phyloP scores from a whole-genome alignment of 2,113 vertebrate species.

The Callipepla squamata region DNA sequence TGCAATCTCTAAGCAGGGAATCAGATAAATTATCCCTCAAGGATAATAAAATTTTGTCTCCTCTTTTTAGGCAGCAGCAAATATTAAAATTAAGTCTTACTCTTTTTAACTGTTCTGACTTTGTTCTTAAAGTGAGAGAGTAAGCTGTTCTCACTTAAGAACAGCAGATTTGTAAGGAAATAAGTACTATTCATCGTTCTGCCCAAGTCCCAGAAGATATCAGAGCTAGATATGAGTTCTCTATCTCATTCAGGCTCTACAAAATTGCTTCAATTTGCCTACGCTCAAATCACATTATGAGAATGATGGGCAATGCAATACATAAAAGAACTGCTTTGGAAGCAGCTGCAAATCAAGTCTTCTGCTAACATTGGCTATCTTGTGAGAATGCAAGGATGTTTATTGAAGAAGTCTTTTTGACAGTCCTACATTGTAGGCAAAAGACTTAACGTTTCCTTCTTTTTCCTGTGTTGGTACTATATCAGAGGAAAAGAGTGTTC shows the following conservation, averaged over 20 bases:
- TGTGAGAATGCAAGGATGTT: not conserved
- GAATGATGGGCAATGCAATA: not conserved
- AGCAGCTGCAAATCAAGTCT: not conserved
- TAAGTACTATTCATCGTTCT: not conserved
- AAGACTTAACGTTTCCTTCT: not conserved
- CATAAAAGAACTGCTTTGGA: not conserved
- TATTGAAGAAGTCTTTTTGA: not conserved
- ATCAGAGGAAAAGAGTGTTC: conserved; percentile 45
- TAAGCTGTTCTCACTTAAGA: not conserved
- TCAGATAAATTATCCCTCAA: not conserved
- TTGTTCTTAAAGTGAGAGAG: not conserved
- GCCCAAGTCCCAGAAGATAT: not conserved
- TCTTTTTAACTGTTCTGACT: not conserved
- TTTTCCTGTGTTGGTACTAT: not conserved
- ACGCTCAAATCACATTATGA: not conserved
- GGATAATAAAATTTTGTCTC: not conserved
- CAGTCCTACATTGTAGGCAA: not conserved
- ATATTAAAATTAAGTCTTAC: not conserved
- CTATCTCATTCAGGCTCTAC: not conserved
- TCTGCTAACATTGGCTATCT: not conserved
- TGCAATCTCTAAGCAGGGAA: not conserved
- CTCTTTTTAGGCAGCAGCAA: not conserved
- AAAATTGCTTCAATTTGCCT: not conserved
- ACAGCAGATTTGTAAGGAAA: not conserved
- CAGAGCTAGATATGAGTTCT: not conserved